Evolutionary conservation across 2,797 vertebrate genomes (phyloP).

Genomic region (Alauda arvensis): DNA sequence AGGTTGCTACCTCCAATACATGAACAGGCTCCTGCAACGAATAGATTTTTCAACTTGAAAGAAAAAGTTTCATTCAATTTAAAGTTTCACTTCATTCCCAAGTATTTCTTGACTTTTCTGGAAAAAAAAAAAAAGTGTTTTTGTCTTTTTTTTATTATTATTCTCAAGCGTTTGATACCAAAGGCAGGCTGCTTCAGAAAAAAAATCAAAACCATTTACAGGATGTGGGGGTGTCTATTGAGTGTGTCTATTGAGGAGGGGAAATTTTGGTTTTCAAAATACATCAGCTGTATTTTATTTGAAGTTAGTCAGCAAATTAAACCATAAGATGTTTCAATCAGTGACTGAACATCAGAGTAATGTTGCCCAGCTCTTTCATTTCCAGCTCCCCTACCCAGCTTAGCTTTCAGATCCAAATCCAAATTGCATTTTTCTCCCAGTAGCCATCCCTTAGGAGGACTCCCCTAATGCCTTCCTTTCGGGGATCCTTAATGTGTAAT

Average conservation of each 20-base stretch:
- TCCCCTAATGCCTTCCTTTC: neutral
- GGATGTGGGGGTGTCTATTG: neutral
- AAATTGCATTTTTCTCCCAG: slow-evolving; percentile 20
- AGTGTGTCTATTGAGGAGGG: neutral
- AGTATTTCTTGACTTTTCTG: neutral
- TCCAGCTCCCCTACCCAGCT: neutral
- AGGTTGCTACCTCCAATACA: neutral
- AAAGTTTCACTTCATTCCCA: slow-evolving; percentile 20
- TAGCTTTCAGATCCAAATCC: slow-evolving; percentile 17
- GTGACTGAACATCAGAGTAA: neutral
- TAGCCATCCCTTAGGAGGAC: neutral
- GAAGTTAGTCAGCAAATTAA: slow-evolving; percentile 3
- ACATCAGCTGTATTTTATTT: neutral
- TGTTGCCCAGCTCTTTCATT: neutral
- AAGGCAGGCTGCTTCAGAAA: neutral
- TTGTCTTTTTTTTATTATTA: accelerated
- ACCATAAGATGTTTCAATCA: neutral
- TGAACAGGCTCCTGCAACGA: neutral
- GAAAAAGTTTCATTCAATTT: slow-evolving; percentile 26
- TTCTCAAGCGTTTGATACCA: neutral
- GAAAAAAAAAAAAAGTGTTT: too few relatives aligned
- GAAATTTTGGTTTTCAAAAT: neutral
- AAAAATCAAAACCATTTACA: neutral
- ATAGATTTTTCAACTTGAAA: slow-evolving; percentile 41
- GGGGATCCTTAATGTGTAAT: neutral